Percentiles rank a stretch among this genome's conserved stretches.
These are phyloP conservation scores for Lumbricus terrestris DNA, from an alignment of 2,888 invertebrate genomes.

Conservation along the genomic window DNA sequence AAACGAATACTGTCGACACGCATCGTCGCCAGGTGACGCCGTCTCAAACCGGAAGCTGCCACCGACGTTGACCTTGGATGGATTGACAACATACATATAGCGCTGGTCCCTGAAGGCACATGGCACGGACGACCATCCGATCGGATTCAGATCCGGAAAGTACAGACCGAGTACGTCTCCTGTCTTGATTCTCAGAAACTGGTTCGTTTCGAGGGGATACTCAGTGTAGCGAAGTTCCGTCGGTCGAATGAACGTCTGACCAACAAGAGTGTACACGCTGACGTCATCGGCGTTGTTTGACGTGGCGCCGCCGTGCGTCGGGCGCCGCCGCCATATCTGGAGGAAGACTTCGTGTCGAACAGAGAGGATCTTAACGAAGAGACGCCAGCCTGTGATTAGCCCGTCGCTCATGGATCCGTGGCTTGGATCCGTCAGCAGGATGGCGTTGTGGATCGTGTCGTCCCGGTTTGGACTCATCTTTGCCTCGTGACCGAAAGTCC, in stretches of 20 bases:
- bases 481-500: slow-evolving; percentile 38
- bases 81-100: slow-evolving; percentile 22
- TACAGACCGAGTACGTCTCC: slow-evolving; percentile 40
- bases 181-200: slow-evolving; percentile 30
- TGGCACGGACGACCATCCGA: slow-evolving; percentile 39
- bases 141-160: slow-evolving; percentile 38
- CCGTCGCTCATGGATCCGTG: slow-evolving; percentile 33
- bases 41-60: slow-evolving; percentile 29
- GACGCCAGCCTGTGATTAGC: slow-evolving; percentile 35
- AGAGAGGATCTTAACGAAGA: slow-evolving; percentile 39
- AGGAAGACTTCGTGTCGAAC: slow-evolving; percentile 35
- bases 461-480: slow-evolving; percentile 34
- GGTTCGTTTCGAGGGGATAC: slow-evolving; percentile 5
- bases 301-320: neutral
- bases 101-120: slow-evolving; percentile 36
- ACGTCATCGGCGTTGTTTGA: slow-evolving; percentile 13
- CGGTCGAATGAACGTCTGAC: slow-evolving; percentile 38
- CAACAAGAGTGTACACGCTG: slow-evolving; percentile 36
- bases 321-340: slow-evolving; percentile 32
- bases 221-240: slow-evolving; percentile 37
- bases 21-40: slow-evolving; percentile 20
- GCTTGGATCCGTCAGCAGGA: slow-evolving; percentile 38
- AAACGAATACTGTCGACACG: slow-evolving; percentile 41
- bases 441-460: slow-evolving; percentile 27
- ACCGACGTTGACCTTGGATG: slow-evolving; percentile 28